Evolutionary conservation across 2,888 invertebrate species (phyloP), one percentile per base, ranked within the genome.

Genomic region (Tipula helvola): DNA sequence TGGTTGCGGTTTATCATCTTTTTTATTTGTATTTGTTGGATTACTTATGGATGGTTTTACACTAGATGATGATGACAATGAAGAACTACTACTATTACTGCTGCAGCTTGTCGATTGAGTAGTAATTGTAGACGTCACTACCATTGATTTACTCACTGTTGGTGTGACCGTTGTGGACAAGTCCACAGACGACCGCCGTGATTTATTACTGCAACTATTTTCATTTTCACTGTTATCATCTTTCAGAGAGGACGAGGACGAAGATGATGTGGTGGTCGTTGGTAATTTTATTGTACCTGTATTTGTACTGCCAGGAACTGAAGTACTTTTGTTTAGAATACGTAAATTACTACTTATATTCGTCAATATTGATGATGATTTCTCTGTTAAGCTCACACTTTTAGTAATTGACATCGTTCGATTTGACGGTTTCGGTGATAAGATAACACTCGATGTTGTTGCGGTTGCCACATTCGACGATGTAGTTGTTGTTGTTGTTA

Each of bases 281-380:
- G 42, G 12, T 47, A 83, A 87, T 88, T 89, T 89, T 57, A 90
- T 88, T 86, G 91, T 91, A 88, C 91, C 91, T 88, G 90, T 89
- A 88, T 91, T 91, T 88, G 90, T 91, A 89, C 91, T 91, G 41
- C 91, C 91, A 87, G 91, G 91, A 88, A 92, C 90, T 86, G 91
- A 91, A 71, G 89, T 89, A 42, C 91, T 91, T 88, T 91, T 91
- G 52, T 89, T 89, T 41, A 91, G 89, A 86, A 89, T 87, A 16
- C 90, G 89, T 86, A 86, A 87, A 3, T 28, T 42, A 41, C 41
- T 39, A 16, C 16, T n/a, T 84, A 16, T 84, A 39, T 84, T 13
- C 39, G n/a, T 36, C 28, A 28, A 28, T 41, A 39, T 10, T 5
- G 87, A 83, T 83, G 86, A 44, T n/a, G 88, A 86, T 87, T 89